These are phyloP conservation scores for Chionoecetes opilio DNA, from an alignment of 1,140 invertebrate species.

Conservation along the genomic window DNA sequence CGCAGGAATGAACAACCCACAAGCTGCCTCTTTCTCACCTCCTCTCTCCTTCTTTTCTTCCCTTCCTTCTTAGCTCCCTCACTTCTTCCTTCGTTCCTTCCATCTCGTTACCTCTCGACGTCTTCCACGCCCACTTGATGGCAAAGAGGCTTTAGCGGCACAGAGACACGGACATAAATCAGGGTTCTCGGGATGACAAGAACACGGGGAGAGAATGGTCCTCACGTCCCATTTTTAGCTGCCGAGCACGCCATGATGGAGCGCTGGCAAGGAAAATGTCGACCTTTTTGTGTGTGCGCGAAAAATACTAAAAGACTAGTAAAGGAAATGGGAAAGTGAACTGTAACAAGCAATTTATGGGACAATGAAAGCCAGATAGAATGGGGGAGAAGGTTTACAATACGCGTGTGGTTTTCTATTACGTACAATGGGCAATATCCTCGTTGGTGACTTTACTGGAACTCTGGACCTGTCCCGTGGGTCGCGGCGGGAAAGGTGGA, in stretches of 20 bases:
- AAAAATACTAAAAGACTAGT: background rate
- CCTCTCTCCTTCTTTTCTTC: background rate
- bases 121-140: background rate
- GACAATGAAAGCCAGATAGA: background rate
- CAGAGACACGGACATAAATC: slow-evolving; percentile 18
- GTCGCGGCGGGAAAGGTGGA: background rate
- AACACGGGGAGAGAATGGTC: background rate
- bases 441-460: background rate
- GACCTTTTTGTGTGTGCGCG: background rate
- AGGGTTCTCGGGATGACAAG: background rate
- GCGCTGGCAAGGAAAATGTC: background rate
- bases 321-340: slow-evolving; percentile 7
- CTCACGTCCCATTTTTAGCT: background rate
- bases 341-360: background rate
- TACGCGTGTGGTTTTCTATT: slow-evolving; percentile 6
- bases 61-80: background rate
- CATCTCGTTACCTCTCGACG: background rate
- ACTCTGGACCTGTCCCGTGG: background rate
- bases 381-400: background rate
- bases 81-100: background rate
- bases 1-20: background rate
- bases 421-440: background rate
- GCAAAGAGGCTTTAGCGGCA: slow-evolving; percentile 5
- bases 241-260: background rate
- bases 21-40: background rate